Percentiles rank a stretch among this genome's conserved stretches.
These are phyloP conservation scores for Dasyurus viverrinus DNA, from an alignment of 2,113 vertebrate species.

Conservation along the genomic window DNA sequence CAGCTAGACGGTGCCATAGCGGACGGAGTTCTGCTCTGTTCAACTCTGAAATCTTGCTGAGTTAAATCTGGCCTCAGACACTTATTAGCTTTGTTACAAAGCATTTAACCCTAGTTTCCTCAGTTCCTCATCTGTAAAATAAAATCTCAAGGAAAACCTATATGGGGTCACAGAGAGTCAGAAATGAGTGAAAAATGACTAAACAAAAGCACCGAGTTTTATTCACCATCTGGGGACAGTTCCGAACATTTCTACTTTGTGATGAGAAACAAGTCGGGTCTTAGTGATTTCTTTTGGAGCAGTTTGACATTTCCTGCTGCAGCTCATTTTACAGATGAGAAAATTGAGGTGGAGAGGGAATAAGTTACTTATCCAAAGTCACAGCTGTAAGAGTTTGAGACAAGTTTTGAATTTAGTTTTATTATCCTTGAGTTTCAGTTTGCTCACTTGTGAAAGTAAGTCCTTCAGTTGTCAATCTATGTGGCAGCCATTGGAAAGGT, in stretches of 20 bases:
- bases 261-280: background rate
- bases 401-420: too few relatives aligned
- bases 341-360: too few relatives aligned
- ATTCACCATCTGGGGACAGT: background rate
- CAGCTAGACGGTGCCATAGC: too few relatives aligned
- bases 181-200: background rate
- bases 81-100: background rate
- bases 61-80: background rate
- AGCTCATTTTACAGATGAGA: too few relatives aligned
- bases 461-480: too few relatives aligned
- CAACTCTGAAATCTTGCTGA: too few relatives aligned
- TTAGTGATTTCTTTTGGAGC: background rate
- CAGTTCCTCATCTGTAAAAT: background rate
- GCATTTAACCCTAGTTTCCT: background rate
- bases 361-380: too few relatives aligned
- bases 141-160: background rate
- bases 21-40: too few relatives aligned
- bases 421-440: too few relatives aligned
- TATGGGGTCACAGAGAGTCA: background rate
- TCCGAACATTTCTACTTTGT: background rate
- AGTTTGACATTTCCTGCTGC: background rate
- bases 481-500: too few relatives aligned
- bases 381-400: too few relatives aligned
- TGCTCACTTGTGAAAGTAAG: too few relatives aligned
- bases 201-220: background rate